phyloP scores from a whole-genome alignment of 2,113 vertebrate genomes.

The Vombatus ursinus region DNA sequence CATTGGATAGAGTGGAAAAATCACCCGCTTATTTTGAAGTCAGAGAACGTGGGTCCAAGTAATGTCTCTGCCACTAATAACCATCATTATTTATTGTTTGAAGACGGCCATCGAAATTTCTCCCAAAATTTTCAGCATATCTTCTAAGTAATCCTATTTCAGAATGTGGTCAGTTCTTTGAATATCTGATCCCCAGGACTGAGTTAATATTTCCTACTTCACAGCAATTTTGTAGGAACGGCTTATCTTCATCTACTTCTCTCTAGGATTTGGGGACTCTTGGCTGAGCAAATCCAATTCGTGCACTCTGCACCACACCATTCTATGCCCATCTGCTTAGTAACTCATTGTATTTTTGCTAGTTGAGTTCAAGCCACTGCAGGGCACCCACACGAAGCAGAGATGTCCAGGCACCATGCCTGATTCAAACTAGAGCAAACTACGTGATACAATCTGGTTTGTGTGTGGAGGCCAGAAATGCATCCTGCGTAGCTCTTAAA shows the following conservation, averaged over 20 bases:
- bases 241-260: conserved; percentile 29
- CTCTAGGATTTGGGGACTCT: not conserved
- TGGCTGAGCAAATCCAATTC: not conserved
- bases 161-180: not conserved
- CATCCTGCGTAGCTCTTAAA: conserved; percentile 1
- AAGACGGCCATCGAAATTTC: not conserved
- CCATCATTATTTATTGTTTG: not conserved
- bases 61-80: not conserved
- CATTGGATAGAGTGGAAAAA: not conserved
- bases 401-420: not conserved
- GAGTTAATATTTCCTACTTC: conserved; percentile 4
- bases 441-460: not conserved
- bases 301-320: not conserved
- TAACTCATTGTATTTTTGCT: not conserved
- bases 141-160: not conserved
- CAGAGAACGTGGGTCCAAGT: not conserved
- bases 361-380: not conserved
- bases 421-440: not conserved
- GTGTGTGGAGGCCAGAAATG: not conserved
- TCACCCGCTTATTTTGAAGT: not conserved
- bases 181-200: not conserved
- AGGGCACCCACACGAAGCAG: not conserved
- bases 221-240: conserved; percentile 9
- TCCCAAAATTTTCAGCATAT: not conserved
- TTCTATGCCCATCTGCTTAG: not conserved